These are phyloP conservation scores for Cheilosia soror DNA, from an alignment of 2,888 invertebrate genomes.

Conservation along the genomic window DNA sequence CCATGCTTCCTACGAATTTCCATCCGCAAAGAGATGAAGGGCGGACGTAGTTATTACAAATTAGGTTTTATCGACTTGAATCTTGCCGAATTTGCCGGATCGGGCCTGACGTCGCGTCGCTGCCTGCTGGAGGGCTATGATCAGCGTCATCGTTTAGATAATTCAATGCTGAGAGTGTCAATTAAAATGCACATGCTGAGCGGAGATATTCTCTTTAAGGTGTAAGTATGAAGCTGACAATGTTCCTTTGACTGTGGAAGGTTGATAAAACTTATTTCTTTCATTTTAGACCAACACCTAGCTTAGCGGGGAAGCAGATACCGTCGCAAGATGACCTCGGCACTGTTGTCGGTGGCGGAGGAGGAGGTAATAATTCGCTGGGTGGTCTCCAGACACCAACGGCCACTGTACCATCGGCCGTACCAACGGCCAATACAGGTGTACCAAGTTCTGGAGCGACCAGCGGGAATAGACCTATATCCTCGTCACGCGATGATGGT, in stretches of 20 bases:
- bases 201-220: slow-evolving; percentile 98
- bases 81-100: slow-evolving; percentile 97
- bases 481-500: slow-evolving; percentile 85
- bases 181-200: slow-evolving; percentile 97
- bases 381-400: slow-evolving; percentile 81
- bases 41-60: slow-evolving; percentile 89
- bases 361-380: slow-evolving; percentile 71
- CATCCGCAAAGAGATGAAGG: slow-evolving; percentile 94
- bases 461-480: slow-evolving; percentile 79
- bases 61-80: slow-evolving; percentile 99
- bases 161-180: slow-evolving; percentile 96
- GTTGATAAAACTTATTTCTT: slow-evolving; percentile 10
- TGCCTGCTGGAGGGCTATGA: slow-evolving; percentile 98
- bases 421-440: slow-evolving; percentile 84
- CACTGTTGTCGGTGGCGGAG: slow-evolving; percentile 76
- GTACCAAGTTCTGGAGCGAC: slow-evolving; percentile 61
- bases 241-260: neutral
- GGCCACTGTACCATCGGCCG: slow-evolving; percentile 78
- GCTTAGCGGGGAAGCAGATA: slow-evolving; percentile 86
- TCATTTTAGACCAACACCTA: slow-evolving; percentile 86
- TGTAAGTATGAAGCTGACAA: slow-evolving; percentile 87
- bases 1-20: slow-evolving; percentile 96
- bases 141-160: slow-evolving; percentile 95
- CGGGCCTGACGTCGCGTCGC: slow-evolving; percentile 93
- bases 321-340: slow-evolving; percentile 83